Percentiles rank a stretch among this genome's conserved stretches.
These are phyloP conservation scores for Hirundo rustica DNA, from an alignment of 2,797 vertebrate genomes.

Conservation along the genomic window DNA sequence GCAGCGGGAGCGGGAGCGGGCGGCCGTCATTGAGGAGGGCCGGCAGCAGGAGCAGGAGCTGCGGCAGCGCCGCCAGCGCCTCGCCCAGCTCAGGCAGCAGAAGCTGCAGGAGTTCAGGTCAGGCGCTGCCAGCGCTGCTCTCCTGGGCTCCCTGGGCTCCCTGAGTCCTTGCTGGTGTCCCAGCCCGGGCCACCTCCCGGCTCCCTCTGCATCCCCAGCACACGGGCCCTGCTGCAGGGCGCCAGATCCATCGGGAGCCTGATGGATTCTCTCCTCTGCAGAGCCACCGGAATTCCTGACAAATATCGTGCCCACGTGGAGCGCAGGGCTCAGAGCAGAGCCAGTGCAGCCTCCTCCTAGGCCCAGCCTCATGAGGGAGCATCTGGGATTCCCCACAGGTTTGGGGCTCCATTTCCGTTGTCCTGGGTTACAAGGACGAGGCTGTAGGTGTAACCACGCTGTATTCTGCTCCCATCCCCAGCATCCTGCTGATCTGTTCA, in stretches of 20 bases:
- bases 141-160: background rate
- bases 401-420: background rate
- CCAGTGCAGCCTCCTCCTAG: background rate
- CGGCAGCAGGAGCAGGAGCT: background rate
- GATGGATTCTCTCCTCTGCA: conserved; percentile 39
- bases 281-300: conserved; percentile 83
- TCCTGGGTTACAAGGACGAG: too few relatives aligned
- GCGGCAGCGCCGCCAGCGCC: conserved; percentile 69
- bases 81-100: conserved; percentile 81
- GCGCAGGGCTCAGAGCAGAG: background rate
- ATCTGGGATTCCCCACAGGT: fast-evolving
- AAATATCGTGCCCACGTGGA: conserved; percentile 83
- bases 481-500: fast-evolving
- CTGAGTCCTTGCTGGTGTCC: background rate
- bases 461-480: background rate
- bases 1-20: conserved; percentile 42
- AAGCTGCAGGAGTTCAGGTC: conserved; percentile 89
- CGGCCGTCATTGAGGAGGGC: background rate
- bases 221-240: background rate
- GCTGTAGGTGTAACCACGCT: background rate
- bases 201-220: background rate
- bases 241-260: fast-evolving
- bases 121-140: background rate
- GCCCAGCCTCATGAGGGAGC: too few relatives aligned
- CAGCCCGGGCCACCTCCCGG: background rate